phyloP scores from a whole-genome alignment of 2,888 invertebrate species.

The Malacosoma neustria region DNA sequence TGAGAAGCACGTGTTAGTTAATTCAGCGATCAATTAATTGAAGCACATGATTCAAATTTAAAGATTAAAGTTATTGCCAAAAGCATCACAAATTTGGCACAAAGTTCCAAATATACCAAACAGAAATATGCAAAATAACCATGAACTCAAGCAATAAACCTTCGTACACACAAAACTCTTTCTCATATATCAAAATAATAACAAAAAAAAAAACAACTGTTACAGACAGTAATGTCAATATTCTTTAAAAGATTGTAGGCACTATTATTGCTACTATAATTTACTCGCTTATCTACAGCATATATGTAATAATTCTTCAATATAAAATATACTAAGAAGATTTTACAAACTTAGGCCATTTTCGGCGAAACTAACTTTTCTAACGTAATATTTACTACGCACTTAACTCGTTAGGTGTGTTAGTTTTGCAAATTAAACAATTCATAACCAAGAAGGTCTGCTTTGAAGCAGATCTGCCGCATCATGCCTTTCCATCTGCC shows the following conservation, averaged over 20 bases:
- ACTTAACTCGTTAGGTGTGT: slow-evolving; percentile 22
- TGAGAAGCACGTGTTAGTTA: too few relatives aligned
- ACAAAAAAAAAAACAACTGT: slow-evolving; percentile 60
- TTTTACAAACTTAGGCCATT: slow-evolving; percentile 58
- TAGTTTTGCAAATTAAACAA: slow-evolving; percentile 19
- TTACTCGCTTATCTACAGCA: slow-evolving; percentile 68
- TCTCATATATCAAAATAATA: slow-evolving; percentile 54
- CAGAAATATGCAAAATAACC: slow-evolving; percentile 30
- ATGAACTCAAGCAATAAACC: slow-evolving; percentile 31
- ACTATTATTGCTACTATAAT: slow-evolving; percentile 72
- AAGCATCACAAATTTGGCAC: slow-evolving; percentile 57
- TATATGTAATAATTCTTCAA: slow-evolving; percentile 57
- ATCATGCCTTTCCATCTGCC: slow-evolving; percentile 62
- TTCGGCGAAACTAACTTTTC: slow-evolving; percentile 54
- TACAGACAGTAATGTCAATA: slow-evolving; percentile 34
- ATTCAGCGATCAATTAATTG: too few relatives aligned
- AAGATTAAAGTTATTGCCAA: slow-evolving; percentile 36
- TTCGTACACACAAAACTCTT: slow-evolving; percentile 46
- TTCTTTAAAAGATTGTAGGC: slow-evolving; percentile 70
- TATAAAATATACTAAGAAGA: slow-evolving; percentile 70
- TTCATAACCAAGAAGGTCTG: slow-evolving; percentile 69
- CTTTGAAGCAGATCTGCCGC: slow-evolving; percentile 59
- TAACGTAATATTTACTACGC: slow-evolving; percentile 64
- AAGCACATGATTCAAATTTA: slow-evolving; percentile 5
- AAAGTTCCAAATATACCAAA: slow-evolving; percentile 34